phyloP scores from a whole-genome alignment of 2,113 vertebrate species.

The Propithecus coquereli region DNA sequence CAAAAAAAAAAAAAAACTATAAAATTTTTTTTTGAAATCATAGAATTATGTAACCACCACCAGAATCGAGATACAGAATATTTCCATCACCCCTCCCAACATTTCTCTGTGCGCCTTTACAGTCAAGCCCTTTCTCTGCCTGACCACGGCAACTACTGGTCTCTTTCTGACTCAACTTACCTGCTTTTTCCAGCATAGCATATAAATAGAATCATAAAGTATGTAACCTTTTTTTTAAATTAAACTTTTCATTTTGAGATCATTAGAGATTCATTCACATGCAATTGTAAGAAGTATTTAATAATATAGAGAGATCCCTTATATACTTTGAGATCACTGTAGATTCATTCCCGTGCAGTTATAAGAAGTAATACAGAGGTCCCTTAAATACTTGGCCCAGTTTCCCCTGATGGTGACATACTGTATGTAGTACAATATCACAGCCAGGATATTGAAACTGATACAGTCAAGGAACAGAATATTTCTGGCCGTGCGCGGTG shows the following conservation, averaged over 20 bases:
- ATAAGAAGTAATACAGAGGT: no score
- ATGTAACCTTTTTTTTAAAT: not conserved
- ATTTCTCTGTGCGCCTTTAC: not conserved
- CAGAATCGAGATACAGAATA: not conserved
- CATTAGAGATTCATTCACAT: no score
- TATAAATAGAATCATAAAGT: not conserved
- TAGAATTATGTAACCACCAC: not conserved
- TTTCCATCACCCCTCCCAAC: not conserved
- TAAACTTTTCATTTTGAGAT: not conserved
- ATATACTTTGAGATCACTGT: no score
- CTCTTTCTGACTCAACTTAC: not conserved
- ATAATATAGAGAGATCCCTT: no score
- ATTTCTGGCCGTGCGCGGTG: not conserved
- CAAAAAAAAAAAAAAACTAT: not conserved
- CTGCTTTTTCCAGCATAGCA: not conserved
- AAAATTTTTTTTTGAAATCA: not conserved
- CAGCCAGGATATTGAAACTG: not conserved
- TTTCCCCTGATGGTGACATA: not conserved
- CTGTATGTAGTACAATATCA: not conserved
- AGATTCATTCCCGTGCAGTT: no score
- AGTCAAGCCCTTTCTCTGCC: not conserved
- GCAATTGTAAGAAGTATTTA: no score
- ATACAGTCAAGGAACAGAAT: not conserved
- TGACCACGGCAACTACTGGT: not conserved
- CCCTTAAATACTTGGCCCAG: not conserved